Evolutionary conservation across 2,113 vertebrate genomes (phyloP).

Genomic region (Triplophysa tibetana): DNA sequence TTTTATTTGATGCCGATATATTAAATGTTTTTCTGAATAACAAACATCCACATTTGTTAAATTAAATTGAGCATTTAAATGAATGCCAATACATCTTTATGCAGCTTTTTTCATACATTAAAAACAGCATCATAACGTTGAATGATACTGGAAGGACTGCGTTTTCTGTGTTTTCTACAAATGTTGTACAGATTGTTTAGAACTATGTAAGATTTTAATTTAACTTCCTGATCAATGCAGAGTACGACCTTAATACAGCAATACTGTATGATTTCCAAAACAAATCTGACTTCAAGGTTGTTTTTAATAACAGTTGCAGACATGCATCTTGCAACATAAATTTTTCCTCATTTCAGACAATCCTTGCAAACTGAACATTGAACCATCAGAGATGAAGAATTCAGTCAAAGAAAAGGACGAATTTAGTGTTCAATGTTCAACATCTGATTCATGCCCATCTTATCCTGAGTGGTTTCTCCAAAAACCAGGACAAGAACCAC

Average conservation of each 20-base stretch:
- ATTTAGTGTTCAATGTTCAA: slow-evolving; percentile 55
- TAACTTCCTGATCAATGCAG: too few species aligned
- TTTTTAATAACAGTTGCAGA: not conserved
- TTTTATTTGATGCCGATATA: not conserved
- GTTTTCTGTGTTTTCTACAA: too few species aligned
- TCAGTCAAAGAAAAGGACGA: fast-evolving
- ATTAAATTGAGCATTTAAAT: too few species aligned
- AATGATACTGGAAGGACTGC: too few species aligned
- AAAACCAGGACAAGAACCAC: not conserved
- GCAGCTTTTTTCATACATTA: too few species aligned
- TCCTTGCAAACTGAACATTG: slow-evolving; percentile 59
- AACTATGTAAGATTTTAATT: too few species aligned
- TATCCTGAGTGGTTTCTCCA: not conserved
- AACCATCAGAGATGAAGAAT: not conserved
- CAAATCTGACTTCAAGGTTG: too few species aligned
- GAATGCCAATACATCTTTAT: too few species aligned
- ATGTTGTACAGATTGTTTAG: too few species aligned
- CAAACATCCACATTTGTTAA: too few species aligned
- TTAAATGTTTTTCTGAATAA: not conserved
- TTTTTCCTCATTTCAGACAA: slow-evolving; percentile 60
- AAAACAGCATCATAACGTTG: too few species aligned
- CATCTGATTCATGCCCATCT: slow-evolving; percentile 32
- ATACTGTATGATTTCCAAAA: not conserved
- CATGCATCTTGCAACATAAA: not conserved
- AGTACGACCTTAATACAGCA: too few species aligned